phyloP scores from a whole-genome alignment of 1,140 invertebrate species.

The Plectus sambesii region DNA sequence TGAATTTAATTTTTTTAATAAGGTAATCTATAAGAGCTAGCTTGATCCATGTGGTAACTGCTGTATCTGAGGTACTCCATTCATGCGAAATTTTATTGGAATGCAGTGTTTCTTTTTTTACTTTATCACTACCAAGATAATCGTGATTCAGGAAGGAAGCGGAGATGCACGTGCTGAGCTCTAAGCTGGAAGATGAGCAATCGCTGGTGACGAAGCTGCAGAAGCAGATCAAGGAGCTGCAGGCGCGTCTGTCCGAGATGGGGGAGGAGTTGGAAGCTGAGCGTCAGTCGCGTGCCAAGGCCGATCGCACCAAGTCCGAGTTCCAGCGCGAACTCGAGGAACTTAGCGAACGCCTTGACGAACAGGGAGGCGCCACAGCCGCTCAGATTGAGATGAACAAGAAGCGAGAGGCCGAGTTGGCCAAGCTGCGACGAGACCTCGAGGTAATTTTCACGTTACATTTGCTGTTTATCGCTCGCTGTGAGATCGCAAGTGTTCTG shows the following conservation, averaged over 20 bases:
- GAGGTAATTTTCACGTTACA: too few relatives aligned
- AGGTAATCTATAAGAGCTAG: neutral
- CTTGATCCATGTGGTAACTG: neutral
- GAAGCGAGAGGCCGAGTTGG: constrained; percentile 94
- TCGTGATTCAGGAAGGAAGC: constrained; percentile 30
- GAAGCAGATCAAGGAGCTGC: constrained; percentile 97
- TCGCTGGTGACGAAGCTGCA: constrained; percentile 82
- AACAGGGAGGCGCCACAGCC: constrained; percentile 80
- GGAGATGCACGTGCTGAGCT: constrained; percentile 34
- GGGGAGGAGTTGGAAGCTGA: constrained; percentile 97
- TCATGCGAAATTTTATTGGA: neutral
- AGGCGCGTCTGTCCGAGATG: constrained; percentile 78
- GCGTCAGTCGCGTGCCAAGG: constrained; percentile 85
- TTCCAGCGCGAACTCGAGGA: constrained; percentile 91
- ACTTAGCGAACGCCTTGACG: constrained; percentile 62
- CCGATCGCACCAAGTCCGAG: constrained; percentile 92
- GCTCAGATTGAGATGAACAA: constrained; percentile 99
- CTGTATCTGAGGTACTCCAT: neutral
- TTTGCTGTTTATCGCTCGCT: too few relatives aligned
- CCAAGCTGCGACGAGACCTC: constrained; percentile 90
- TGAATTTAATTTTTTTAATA: neutral
- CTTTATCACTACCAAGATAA: too few relatives aligned
- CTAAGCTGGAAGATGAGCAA: constrained; percentile 92
- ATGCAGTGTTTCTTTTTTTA: too few relatives aligned
- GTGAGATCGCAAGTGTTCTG: too few relatives aligned